These are phyloP conservation scores for Erethizon dorsatum DNA, from an alignment of 2,797 vertebrate species.

Conservation along the genomic window DNA sequence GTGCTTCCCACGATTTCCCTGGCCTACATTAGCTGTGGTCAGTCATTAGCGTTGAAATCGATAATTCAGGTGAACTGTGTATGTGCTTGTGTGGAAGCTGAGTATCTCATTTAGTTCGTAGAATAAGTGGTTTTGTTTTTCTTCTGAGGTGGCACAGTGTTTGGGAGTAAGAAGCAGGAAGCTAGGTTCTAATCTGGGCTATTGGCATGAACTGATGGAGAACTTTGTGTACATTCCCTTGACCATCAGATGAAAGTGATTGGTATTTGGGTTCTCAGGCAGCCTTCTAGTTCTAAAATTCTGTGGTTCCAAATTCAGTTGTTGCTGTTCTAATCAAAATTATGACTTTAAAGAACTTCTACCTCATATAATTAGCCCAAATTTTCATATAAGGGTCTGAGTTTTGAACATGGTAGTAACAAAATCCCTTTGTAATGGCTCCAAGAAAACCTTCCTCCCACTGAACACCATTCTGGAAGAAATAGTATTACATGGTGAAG, in stretches of 20 bases:
- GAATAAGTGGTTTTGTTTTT: background rate
- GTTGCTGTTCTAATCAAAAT: background rate
- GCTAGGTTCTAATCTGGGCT: background rate
- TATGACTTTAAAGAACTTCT: constrained; percentile 2
- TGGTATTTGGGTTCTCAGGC: background rate
- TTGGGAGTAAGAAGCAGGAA: background rate
- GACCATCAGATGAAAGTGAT: background rate
- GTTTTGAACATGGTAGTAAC: background rate
- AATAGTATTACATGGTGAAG: background rate
- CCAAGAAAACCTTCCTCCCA: constrained; percentile 19
- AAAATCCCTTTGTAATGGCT: constrained; percentile 17
- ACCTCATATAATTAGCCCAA: background rate
- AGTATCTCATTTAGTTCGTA: background rate
- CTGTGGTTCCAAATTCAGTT: constrained; percentile 5
- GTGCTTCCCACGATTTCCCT: background rate
- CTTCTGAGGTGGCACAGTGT: background rate
- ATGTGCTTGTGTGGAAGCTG: background rate
- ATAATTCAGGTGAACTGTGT: background rate
- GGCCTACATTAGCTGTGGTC: background rate
- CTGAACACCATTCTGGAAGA: background rate
- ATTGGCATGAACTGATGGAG: background rate
- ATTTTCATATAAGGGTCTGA: constrained; percentile 44
- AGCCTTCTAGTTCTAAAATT: background rate
- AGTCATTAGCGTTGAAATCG: background rate
- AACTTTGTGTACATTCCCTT: background rate